phyloP scores from a whole-genome alignment of 2,113 vertebrate species.

The Scolopax mira region DNA sequence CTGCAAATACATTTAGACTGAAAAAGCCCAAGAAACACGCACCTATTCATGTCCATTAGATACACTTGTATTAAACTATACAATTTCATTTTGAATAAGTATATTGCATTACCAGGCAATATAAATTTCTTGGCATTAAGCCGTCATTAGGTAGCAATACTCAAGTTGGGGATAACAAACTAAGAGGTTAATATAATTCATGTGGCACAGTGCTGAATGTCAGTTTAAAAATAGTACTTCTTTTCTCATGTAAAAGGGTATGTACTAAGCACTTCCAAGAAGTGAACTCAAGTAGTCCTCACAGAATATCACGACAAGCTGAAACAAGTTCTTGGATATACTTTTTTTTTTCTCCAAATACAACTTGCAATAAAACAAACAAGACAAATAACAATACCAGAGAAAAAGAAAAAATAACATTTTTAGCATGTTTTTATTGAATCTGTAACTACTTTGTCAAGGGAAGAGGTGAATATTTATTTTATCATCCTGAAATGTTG shows the following conservation, averaged over 20 bases:
- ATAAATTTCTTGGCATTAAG: constrained; percentile 24
- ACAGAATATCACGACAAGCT: not conserved
- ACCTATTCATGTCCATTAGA: not conserved
- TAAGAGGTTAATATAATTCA: constrained; percentile 25
- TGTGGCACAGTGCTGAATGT: not conserved
- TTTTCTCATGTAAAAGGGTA: not conserved
- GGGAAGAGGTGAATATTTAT: not conserved
- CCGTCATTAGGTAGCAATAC: not conserved
- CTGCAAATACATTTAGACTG: not conserved
- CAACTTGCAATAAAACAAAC: not conserved
- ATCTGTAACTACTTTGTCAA: not conserved
- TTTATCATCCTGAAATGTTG: not conserved
- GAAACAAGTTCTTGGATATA: not conserved
- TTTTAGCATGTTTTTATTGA: not conserved
- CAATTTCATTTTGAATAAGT: not conserved
- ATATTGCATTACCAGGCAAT: not conserved
- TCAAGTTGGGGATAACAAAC: not conserved
- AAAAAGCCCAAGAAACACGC: not conserved
- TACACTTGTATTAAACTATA: not conserved
- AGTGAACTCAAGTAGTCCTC: not conserved
- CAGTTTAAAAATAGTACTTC: not conserved
- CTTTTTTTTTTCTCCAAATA: not conserved
- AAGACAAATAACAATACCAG: not conserved
- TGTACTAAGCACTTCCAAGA: not conserved
- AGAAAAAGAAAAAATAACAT: not conserved